Conservation (phyloP, 2,797 vertebrate genomes). For the Bryconaethiops microstoma region DNA sequence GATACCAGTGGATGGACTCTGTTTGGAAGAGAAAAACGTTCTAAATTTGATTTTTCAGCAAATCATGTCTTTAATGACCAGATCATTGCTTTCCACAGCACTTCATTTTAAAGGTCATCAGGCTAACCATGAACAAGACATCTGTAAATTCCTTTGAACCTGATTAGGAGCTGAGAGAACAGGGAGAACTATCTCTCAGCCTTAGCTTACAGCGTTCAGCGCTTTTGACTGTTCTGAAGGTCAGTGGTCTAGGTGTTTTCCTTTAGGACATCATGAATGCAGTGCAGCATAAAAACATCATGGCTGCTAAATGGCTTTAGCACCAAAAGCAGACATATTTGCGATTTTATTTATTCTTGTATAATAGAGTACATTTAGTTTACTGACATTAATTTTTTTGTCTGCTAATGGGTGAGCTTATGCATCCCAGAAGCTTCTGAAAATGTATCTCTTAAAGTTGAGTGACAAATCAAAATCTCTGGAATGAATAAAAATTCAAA, state of each 20-base stretch:
- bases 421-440: slow-evolving; percentile 39
- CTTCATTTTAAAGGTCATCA: slow-evolving; percentile 40
- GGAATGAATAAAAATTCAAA: neutral
- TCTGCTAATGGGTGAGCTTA: slow-evolving; percentile 39
- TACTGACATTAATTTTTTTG: neutral
- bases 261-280: neutral
- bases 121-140: neutral
- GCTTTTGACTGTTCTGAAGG: neutral
- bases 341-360: neutral
- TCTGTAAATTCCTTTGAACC: slow-evolving; percentile 18
- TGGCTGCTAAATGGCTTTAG: neutral
- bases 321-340: neutral
- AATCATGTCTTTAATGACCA: slow-evolving; percentile 18
- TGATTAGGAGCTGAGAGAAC: slow-evolving; percentile 23
- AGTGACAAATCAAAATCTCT: slow-evolving; percentile 23
- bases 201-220: neutral
- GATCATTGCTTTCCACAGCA: slow-evolving; percentile 20
- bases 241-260: too few relatives aligned
- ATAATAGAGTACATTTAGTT: neutral
- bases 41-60: neutral
- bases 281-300: neutral
- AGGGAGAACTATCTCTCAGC: neutral
- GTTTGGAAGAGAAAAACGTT: neutral
- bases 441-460: slow-evolving; percentile 9
- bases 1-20: neutral